A percentile compares a stretch with the other conserved stretches of the same genome.
Evolutionary conservation across 2,888 invertebrate species (phyloP).

Genomic region (Caenorhabditis virilis): DNA sequence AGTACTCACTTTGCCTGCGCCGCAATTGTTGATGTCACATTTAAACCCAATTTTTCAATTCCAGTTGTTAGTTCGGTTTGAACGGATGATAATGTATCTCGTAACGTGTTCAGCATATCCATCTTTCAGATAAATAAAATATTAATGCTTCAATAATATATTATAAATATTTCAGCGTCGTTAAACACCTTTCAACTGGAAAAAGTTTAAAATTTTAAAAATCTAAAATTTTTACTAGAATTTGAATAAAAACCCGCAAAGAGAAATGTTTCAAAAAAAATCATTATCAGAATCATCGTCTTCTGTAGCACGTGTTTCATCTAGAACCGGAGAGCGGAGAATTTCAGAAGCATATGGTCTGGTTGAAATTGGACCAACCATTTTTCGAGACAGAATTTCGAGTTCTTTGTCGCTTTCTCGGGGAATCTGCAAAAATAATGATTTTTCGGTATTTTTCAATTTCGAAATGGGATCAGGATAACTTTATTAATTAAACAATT

Average conservation of each 20-base stretch:
- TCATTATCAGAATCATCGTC: conserved; percentile 14
- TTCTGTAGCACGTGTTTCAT: conserved; percentile 5
- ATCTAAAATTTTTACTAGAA: too few relatives aligned
- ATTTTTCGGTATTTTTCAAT: too few relatives aligned
- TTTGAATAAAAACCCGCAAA: too few relatives aligned
- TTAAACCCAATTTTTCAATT: conserved; percentile 43
- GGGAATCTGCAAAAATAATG: conserved; percentile 8
- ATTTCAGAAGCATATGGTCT: conserved; percentile 19
- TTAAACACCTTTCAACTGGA: too few relatives aligned
- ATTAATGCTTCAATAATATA: too few relatives aligned
- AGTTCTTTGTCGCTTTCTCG: conserved; percentile 16
- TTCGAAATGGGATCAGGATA: too few relatives aligned
- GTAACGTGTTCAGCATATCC: conserved; percentile 46
- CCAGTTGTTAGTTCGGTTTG: conserved; percentile 44
- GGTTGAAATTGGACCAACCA: conserved; percentile 10
- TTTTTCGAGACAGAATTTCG: conserved; percentile 13
- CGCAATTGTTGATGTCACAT: conserved; percentile 37
- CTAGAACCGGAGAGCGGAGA: conserved; percentile 8
- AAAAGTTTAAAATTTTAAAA: too few relatives aligned
- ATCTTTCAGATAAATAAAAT: conserved; percentile 15
- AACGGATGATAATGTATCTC: conserved; percentile 46
- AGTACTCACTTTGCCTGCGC: conserved; percentile 17
- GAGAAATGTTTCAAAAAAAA: conserved; percentile 20
- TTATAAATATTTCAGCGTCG: too few relatives aligned
- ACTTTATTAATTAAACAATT: too few relatives aligned